Base-by-base conservation (phyloP, 53 echinoderm and acorn worm species). In the Echinarachnius parma region DNA sequence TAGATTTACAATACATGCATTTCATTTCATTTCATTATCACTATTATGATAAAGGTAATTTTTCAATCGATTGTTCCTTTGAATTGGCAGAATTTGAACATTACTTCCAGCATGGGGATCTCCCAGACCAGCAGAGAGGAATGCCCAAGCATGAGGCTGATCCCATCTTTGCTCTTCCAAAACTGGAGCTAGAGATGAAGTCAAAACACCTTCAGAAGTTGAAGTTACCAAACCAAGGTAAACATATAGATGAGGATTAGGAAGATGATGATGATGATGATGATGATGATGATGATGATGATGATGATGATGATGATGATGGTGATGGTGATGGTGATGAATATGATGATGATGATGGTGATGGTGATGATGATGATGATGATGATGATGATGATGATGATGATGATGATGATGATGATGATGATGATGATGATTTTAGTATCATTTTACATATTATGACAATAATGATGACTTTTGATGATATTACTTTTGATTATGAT, bases 81-180 rank as follows among this genome's bases (percentile, higher is more conserved):
- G 9, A n/a, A 29, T 68, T 3, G 2, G 21, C 64, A 79, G 79
- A 79, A 66, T 79, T 80, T 53, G 59, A 80, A 20, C 81, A 80
- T 61, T 80, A 80, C 72, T 72, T 80, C 35, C 70, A 69, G 53
- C 53, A 69, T 21, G 59, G 60, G 3, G 70, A 69, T 35, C 70
- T 69, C 0, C 70, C 70, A 0, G 53, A 53, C 26, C 70, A 69
- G 53, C 50, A 33, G 34, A 50, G 36, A 23, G 70, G 70, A 22
- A 69, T 27, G n/a, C 58, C 56, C 22, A 82, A 77, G 66, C 96
- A 96, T 57, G 84, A 85, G 5, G 90, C 96, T 2, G 96, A 91
- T 16, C 90, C 96, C 4, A 85, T 96, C 54, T 96, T 96, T 82
- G 91, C 91, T 8, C 80, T 96, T 25, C 96, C 96, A 7, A 96